Percentiles rank a stretch among this genome's conserved stretches.
Conservation (phyloP, 35 echinoderm and acorn worm genomes). For the Apostichopus japonicus region DNA sequence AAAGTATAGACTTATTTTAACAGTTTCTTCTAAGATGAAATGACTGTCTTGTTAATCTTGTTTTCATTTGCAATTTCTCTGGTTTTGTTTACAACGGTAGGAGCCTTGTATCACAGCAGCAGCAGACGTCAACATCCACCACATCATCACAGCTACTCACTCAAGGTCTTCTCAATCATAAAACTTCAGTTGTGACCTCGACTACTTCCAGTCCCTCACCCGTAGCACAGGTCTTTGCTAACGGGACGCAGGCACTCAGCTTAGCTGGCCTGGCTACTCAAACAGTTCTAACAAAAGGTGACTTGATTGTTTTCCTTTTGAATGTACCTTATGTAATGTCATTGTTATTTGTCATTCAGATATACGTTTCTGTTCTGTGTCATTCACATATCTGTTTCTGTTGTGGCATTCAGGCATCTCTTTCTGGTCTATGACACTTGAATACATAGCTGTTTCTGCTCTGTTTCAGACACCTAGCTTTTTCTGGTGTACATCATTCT, state of each 20-base stretch:
- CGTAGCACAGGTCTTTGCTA: constrained; percentile 35
- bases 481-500: too few species aligned
- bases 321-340: too few species aligned
- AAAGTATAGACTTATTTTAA: too few species aligned
- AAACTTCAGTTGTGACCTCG: constrained; percentile 42
- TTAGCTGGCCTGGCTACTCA: constrained; percentile 39
- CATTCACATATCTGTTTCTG: not conserved
- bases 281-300: constrained; percentile 49
- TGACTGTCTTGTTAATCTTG: not conserved
- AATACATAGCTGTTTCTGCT: too few species aligned
- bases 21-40: too few species aligned
- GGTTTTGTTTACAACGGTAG: not conserved
- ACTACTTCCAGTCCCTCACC: constrained; percentile 54
- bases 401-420: too few species aligned
- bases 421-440: too few species aligned
- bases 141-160: constrained; percentile 40
- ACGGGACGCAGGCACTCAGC: constrained; percentile 44
- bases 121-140: constrained; percentile 40
- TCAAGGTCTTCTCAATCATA: constrained; percentile 51
- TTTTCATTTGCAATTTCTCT: not conserved
- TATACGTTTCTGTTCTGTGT: not conserved
- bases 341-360: not conserved
- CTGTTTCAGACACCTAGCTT: too few species aligned
- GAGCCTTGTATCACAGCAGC: constrained; percentile 48
- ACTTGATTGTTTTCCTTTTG: not conserved